Conservation (phyloP, 2,888 invertebrate species). For the Arge pagana region DNA sequence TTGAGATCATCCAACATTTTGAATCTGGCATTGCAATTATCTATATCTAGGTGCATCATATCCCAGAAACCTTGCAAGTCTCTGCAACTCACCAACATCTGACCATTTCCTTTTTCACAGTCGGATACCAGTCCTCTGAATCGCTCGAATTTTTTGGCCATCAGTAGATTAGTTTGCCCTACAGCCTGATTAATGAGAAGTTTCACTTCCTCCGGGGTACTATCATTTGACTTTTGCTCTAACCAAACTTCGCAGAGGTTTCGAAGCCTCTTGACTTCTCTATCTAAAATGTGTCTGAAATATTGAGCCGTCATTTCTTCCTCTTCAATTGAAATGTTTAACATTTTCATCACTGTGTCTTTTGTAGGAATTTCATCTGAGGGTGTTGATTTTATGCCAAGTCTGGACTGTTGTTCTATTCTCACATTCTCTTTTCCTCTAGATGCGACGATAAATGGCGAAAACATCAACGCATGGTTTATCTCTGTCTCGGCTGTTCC, state of each 20-base stretch:
- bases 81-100: constrained; percentile 64
- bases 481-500: too few species aligned
- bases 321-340: constrained; percentile 48
- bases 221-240: constrained; percentile 54
- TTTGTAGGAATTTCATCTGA: constrained; percentile 45
- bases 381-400: constrained; percentile 30
- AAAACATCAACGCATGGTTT: too few species aligned
- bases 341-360: constrained; percentile 44
- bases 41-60: constrained; percentile 76
- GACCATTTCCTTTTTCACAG: constrained; percentile 57
- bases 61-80: constrained; percentile 91
- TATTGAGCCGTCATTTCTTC: constrained; percentile 54
- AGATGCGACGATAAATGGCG: constrained; percentile 65
- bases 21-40: constrained; percentile 46
- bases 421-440: constrained; percentile 66
- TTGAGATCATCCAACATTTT: constrained; percentile 38
- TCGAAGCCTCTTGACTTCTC: constrained; percentile 62
- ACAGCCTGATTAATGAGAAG: constrained; percentile 71
- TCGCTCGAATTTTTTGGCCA: constrained; percentile 78
- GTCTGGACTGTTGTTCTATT: constrained; percentile 55
- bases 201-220: constrained; percentile 60
- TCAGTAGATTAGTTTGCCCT: constrained; percentile 78
- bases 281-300: constrained; percentile 58
- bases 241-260: constrained; percentile 64
- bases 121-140: constrained; percentile 63